Base-by-base conservation (phyloP, 2,888 invertebrate species). In the Isotomurus palustris region DNA sequence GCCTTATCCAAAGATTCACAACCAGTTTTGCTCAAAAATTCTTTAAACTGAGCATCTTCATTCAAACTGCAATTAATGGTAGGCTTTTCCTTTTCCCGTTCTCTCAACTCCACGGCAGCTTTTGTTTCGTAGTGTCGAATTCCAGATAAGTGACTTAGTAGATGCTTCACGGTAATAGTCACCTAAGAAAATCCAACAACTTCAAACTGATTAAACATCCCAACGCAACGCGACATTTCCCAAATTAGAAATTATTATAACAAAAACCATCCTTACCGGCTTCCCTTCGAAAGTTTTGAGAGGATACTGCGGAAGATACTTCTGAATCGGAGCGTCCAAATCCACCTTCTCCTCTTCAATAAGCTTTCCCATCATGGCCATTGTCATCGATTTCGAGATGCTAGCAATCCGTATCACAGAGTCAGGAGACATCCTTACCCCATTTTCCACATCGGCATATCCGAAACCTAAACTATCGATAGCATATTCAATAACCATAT, bases 401-500 rank as follows among this genome's bases (percentile, higher is more conserved):
- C 81, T 81, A 36, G 82, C 83, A 54, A 83, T 82, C 32, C 82
- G 73, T 76, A 82, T 78, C 0, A 81, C 77, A 17, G 78, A 76
- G 10, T 76, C 71, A 12, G 76, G 71, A 8, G 72, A 69, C 70
- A 79, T 78, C 2, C 71, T 72, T 5, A 77, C 72, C 40, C 74
- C 60, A 61, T 80, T 80, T 72, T 83, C 82, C 2, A 83, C 70
- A 69, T 82, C 80, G 27, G 80, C 72, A 70, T 74, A 78, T 1
- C 82, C 82, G 58, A 80, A 74, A 67, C 79, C 80, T 76, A 53
- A 6, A 40, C 41, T n/a, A n/a, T n/a, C n/a, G n/a, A 21, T 24
- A 14, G 14, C 22, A 19, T 22, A 44, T 44, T 24, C 22, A 28
- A 21, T 6, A 6, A 12, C 4, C 41, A 40, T 24, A 24, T 25